A percentile compares a stretch with the other conserved stretches of the same genome.
phyloP scores from a whole-genome alignment of 1,140 invertebrate genomes.

The Drosophila azteca region DNA sequence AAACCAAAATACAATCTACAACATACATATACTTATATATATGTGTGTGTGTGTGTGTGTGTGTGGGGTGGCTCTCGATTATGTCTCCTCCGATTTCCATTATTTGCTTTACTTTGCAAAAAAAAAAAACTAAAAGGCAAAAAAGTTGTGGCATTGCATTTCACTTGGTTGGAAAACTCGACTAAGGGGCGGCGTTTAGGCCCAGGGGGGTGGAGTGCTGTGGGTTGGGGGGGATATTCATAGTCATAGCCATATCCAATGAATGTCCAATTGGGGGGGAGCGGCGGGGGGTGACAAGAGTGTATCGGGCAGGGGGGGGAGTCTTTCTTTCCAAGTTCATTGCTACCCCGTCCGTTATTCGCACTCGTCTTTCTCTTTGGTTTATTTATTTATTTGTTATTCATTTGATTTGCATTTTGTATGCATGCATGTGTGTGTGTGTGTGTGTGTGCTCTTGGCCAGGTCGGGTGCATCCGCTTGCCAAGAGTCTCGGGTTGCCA shows the following conservation, averaged over 20 bases:
- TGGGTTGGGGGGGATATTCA: background rate
- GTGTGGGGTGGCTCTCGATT: conserved; percentile 18
- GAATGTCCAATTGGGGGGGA: background rate
- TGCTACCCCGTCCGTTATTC: conserved; percentile 35
- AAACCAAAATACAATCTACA: conserved; percentile 46
- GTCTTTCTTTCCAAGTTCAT: conserved; percentile 62
- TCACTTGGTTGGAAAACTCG: conserved; percentile 66
- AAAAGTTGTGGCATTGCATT: conserved; percentile 58
- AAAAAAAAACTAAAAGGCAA: background rate
- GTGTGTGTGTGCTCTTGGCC: conserved; percentile 40
- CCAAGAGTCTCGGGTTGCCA: conserved; percentile 79
- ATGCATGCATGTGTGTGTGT: conserved; percentile 30
- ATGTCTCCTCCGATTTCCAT: conserved; percentile 33
- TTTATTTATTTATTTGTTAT: conserved; percentile 27
- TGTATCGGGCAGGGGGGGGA: background rate
- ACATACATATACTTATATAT: conserved; percentile 9
- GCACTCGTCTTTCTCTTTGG: background rate
- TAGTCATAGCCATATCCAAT: too few species aligned
- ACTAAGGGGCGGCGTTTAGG: conserved; percentile 17
- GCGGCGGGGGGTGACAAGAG: conserved; percentile 18
- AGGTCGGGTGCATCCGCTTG: conserved; percentile 73
- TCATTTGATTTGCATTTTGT: conserved; percentile 18
- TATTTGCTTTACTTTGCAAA: conserved; percentile 39
- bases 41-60: background rate
- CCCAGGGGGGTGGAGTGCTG: too few species aligned